Evolutionary conservation across 2,797 vertebrate species (phyloP).

Genomic region (Onychomys arenicola): DNA sequence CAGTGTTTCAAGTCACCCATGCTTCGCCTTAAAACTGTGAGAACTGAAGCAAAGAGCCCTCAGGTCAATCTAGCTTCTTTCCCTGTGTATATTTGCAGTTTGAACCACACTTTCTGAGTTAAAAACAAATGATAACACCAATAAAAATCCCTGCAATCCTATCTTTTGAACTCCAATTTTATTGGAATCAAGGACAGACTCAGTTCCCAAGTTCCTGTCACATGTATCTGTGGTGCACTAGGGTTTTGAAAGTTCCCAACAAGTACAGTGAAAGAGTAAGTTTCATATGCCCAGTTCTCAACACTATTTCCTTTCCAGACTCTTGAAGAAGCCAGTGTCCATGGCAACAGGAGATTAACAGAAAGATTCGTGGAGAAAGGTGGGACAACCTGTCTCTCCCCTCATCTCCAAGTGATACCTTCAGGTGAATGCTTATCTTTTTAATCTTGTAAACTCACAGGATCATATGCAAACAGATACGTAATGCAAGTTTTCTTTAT

Average conservation of each 20-base stretch:
- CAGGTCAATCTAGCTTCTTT: not conserved
- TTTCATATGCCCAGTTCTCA: not conserved
- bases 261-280: not conserved
- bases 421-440: not conserved
- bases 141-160: not conserved
- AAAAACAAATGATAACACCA: not conserved
- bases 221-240: no score
- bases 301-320: not conserved
- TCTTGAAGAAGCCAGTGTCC: not conserved
- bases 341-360: not conserved
- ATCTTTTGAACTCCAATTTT: not conserved
- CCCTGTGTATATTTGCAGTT: not conserved
- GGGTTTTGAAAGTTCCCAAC: not conserved
- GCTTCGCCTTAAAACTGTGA: not conserved
- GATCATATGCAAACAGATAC: not conserved
- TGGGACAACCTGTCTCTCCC: accelerated
- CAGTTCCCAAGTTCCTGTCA: not conserved
- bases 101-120: not conserved
- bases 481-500: not conserved
- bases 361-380: not conserved
- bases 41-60: not conserved
- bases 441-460: not conserved
- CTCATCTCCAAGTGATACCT: not conserved
- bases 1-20: not conserved
- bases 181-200: not conserved